Evolutionary conservation across 1,140 invertebrate genomes (phyloP), one percentile per base, ranked within the genome.

Genomic region (Cherax destructor): DNA sequence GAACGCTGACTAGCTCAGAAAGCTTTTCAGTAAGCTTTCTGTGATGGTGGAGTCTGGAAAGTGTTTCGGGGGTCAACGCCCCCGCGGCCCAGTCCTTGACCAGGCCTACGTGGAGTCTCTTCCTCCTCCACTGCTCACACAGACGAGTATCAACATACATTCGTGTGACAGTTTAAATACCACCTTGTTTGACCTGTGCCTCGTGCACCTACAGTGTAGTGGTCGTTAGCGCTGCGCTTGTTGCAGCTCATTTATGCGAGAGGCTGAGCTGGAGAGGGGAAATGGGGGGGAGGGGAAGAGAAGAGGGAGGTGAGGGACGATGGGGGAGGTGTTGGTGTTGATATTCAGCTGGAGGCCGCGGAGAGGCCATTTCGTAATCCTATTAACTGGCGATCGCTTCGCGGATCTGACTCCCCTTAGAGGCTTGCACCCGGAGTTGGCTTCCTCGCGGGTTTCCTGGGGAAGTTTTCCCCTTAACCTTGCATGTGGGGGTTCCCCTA

Each of bases 351-450:
- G 69, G 16, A 21, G 24, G 9, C n/a, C 69, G n/a, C 9, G 69
- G 24, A 24, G 69, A 30, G 69, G 21, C 69, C 69, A 74, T 74
- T 74, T 74, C n/a, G 69, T 74, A 74, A 74, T 74, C 24, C 69
- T 30, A 21, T 74, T 74, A 74, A 30, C n/a, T 24, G 69, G 69
- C 21, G 69, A 74, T 74, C 69, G 16, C 69, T 74, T 24, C 69
- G n/a, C 69, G n/a, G 24, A 30, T 74, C 69, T 74, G 69, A 6
- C 24, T 30, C n/a, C 24, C n/a, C 13, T 65, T 18, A 21, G 65
- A 69, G 11, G 5, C 13, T 69, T n/a, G 18, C 16, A 6, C 65
- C 61, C 61, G 0, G 11, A 10, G 13, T 2, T 6, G 65, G 6
- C 65, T 69, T n/a, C 65, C 13, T 2, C 65, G 1, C 65, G 0